Base-by-base conservation (phyloP, 2,888 invertebrate species). In the Tipula helvola region DNA sequence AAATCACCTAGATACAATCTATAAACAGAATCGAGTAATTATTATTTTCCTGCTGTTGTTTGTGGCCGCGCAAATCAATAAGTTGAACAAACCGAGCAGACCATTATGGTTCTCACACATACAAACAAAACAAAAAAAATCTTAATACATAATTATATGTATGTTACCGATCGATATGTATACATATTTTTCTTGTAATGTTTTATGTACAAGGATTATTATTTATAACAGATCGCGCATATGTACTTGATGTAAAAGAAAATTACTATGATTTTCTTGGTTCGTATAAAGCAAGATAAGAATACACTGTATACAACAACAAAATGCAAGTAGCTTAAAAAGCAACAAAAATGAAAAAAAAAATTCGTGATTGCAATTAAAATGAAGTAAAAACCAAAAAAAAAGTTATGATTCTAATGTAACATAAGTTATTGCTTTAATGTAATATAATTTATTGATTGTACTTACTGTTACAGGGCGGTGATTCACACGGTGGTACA, bases 401-500 rank as follows among this genome's bases (percentile, higher is more conserved):
- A 52, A 52, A 52, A 52, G 52, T 16, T 52, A 52, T 52, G 52
- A 16, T 52, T 52, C 52, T 52, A 52, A 52, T 52, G 52, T 16
- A 52, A 52, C 12, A 52, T 52, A 52, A 16, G 16, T 52, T 52
- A 52, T 52, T 52, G 7, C 52, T 52, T 52, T 52, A 16, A 52
- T 52, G 18, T 52, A 52, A 16, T 8, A 28, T 71, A 71, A 71
- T 28, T 71, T 28, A 71, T 71, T 71, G 28, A 28, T 28, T 71
- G n/a, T 87, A 89, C 91, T 90, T 88, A 91, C 91, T 91, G 88
- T 91, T 91, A 89, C 94, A 94, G 13, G 93, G 93, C 52, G 93
- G 93, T 89, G 92, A 93, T 88, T 92, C 92, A 90, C 95, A 95
- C 86, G 93, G 93, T 71, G 93, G 92, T 88, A 93, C 93, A 90